These are phyloP conservation scores for Nylanderia fulva DNA, from an alignment of 1,140 invertebrate species.

Conservation along the genomic window DNA sequence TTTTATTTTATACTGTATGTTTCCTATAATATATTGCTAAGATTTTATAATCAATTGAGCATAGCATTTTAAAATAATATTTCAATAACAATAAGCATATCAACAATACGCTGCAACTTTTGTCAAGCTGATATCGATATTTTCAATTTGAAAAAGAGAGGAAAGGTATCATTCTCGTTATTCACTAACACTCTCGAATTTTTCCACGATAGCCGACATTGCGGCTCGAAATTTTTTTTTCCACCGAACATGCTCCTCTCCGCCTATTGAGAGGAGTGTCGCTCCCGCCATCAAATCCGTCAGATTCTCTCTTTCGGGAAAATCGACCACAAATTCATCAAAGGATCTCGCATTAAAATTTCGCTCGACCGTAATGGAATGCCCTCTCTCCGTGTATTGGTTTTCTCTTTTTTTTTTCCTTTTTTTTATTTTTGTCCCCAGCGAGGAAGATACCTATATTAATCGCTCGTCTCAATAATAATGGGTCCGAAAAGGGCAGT, in stretches of 20 bases:
- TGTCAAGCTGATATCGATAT: constrained; percentile 29
- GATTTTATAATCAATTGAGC: neutral
- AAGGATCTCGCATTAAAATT: constrained; percentile 54
- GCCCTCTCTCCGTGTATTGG: constrained; percentile 19
- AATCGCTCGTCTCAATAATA: constrained; percentile 34
- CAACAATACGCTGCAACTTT: constrained; percentile 1
- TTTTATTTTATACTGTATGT: neutral
- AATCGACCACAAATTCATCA: constrained; percentile 60
- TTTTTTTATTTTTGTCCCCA: constrained; percentile 4
- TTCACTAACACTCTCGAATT: constrained; percentile 37
- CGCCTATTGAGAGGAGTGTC: constrained; percentile 14
- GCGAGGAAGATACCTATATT: constrained; percentile 4
- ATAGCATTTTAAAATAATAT: neutral
- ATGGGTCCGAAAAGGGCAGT: constrained; percentile 24
- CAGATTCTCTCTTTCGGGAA: constrained; percentile 31
- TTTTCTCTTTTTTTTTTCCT: too few species aligned
- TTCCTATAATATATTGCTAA: neutral
- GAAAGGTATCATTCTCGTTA: constrained; percentile 28
- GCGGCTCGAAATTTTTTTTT: constrained; percentile 34
- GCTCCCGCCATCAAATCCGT: constrained; percentile 33
- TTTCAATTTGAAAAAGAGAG: neutral
- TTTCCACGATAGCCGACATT: constrained; percentile 27
- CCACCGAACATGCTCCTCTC: constrained; percentile 31
- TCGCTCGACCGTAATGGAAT: constrained; percentile 46
- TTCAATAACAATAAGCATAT: neutral